These are phyloP conservation scores for Calypte anna DNA, from an alignment of 2,113 vertebrate species.

Conservation along the genomic window DNA sequence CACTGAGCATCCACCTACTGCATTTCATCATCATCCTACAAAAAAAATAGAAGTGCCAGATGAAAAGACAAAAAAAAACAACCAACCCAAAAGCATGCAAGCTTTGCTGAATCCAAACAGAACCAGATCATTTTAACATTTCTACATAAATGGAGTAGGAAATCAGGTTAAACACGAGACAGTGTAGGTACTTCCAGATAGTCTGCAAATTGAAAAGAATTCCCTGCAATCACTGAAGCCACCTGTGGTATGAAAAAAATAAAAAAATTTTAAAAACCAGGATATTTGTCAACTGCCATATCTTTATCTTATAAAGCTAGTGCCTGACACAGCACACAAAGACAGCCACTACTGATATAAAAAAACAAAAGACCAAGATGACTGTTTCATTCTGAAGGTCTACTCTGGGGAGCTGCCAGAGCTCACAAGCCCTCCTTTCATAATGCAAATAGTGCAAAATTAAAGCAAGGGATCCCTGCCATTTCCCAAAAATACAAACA, in stretches of 20 bases:
- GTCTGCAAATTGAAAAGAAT: background rate
- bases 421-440: background rate
- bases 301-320: background rate
- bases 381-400: background rate
- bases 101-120: background rate
- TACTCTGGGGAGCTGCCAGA: background rate
- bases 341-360: background rate
- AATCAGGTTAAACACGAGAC: rapidly evolving
- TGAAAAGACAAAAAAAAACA: background rate
- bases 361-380: background rate
- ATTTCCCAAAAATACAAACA: background rate
- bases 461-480: background rate
- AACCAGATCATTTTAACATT: background rate
- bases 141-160: background rate
- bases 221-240: background rate
- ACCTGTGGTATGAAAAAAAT: background rate
- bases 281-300: background rate
- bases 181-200: rapidly evolving
- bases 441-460: background rate
- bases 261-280: background rate
- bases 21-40: background rate
- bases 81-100: background rate
- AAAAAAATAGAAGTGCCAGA: background rate
- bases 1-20: background rate
- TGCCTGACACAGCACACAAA: background rate